Base-by-base conservation (phyloP, 2,113 vertebrate genomes). In the Cyanistes caeruleus region DNA sequence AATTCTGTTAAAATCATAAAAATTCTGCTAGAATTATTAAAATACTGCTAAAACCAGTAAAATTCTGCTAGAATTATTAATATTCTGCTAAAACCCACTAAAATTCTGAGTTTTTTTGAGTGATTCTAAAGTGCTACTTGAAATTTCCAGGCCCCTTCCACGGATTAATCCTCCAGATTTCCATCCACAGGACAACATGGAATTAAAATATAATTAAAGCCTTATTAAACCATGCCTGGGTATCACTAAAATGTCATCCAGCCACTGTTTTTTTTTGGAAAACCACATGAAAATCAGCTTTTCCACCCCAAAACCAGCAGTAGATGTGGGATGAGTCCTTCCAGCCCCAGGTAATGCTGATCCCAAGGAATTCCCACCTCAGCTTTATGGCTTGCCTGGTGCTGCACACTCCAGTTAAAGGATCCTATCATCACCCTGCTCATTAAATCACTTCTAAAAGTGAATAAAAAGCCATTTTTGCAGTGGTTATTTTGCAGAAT, bases 311-410 rank as follows among this genome's bases (percentile, higher is more conserved):
- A 41, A 73, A 31, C 1, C 30, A 76, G 69, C 4, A 64, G 53
- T 1, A 58, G 62, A 17, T 21, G 37, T 28, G 52, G 59, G 59
- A 33, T 2, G 7, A 52, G 14, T 21, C 49, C 22, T 39, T 18
- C 48, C 74, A 67, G 10, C 49, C 67, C 62, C 46, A 13, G 49
- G 59, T 43, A 7, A 83, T 6, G 31, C 92, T 43, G 65, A 67
- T 31, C 56, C 69, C 41, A 12, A 52, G 44, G 69, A 20, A 88
- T 22, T 31, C 94, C 46, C 91, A 99, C 99, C 99, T 99, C 99
- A 65, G 98, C 98, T 25, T 73, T 41, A 15, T 16, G 1, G 1
- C 1, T 7, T 49, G 11, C 22, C 56, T 41, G 43, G 37, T 7
- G 13, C 30, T n/a, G 30, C 6, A 33, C 33, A 22, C 20, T 20